These are phyloP conservation scores for Silurus lanzhouensis DNA, from an alignment of 2,797 vertebrate species.

Conservation along the genomic window DNA sequence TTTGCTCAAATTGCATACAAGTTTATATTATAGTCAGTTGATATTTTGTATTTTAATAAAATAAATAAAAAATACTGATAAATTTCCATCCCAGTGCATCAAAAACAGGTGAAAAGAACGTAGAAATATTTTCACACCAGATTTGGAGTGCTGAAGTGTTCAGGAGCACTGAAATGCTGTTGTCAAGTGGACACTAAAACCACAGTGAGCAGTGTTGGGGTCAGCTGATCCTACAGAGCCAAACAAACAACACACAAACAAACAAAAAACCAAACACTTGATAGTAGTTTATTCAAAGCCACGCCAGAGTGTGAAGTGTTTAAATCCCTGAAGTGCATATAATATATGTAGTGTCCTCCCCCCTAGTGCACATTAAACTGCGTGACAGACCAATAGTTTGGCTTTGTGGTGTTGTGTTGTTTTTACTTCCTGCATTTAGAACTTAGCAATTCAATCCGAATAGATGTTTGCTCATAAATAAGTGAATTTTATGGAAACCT, in stretches of 20 bases:
- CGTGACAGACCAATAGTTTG: not conserved
- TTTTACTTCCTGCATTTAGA: not conserved
- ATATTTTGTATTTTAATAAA: too few relatives aligned
- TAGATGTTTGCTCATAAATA: not conserved
- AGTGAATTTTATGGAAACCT: not conserved
- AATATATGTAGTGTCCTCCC: not conserved
- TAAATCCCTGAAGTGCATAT: not conserved
- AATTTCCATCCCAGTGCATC: too few relatives aligned
- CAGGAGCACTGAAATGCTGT: not conserved
- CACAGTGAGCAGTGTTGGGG: not conserved
- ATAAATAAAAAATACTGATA: too few relatives aligned
- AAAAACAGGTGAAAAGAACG: too few relatives aligned
- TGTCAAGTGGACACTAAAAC: not conserved
- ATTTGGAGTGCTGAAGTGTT: not conserved
- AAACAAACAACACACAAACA: not conserved
- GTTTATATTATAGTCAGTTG: too few relatives aligned
- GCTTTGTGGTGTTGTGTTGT: not conserved
- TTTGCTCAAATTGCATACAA: too few relatives aligned
- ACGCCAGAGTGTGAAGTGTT: not conserved
- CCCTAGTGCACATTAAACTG: slow-evolving; percentile 3
- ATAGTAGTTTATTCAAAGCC: not conserved
- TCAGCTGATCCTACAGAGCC: not conserved
- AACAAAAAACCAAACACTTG: not conserved
- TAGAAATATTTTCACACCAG: not conserved
- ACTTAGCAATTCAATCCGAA: not conserved